These are phyloP conservation scores for Apeltes quadracus DNA, from an alignment of 2,113 vertebrate species.

Conservation along the genomic window DNA sequence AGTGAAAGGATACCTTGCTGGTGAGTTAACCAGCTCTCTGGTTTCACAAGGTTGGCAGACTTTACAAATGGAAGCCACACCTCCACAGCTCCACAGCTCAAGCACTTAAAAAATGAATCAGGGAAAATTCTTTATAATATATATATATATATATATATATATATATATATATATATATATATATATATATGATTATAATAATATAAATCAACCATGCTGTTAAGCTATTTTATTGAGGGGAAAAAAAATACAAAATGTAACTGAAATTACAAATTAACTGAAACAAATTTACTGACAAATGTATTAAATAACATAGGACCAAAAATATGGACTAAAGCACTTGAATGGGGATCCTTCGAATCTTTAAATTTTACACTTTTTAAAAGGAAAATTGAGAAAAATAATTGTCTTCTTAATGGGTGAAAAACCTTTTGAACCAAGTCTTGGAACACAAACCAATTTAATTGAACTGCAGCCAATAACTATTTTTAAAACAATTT, in stretches of 20 bases:
- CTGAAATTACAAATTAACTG: too few species aligned
- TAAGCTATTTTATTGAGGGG: not conserved
- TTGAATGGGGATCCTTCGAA: constrained; percentile 3
- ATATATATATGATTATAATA: too few species aligned
- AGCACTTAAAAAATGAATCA: not conserved
- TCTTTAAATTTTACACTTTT: constrained; percentile 7
- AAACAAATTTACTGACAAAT: too few species aligned
- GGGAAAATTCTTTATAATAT: constrained; percentile 9
- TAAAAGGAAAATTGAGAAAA: too few species aligned
- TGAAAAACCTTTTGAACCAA: not conserved
- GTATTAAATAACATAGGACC: too few species aligned
- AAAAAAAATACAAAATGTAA: constrained; percentile 3
- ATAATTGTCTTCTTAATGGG: not conserved
- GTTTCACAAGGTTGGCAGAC: constrained; percentile 52
- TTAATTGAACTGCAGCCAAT: not conserved
- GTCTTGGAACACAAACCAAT: not conserved
- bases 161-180: too few species aligned
- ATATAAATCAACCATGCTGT: too few species aligned
- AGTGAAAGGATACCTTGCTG: constrained; percentile 30
- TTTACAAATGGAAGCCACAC: constrained; percentile 34
- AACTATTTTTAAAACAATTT: constrained; percentile 13
- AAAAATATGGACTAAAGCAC: not conserved
- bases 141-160: too few species aligned
- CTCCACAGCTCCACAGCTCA: constrained; percentile 8
- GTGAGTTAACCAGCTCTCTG: constrained; percentile 53